Evolutionary conservation across 2,888 invertebrate species (phyloP), one percentile per base, ranked within the genome.

Genomic region (Mycalesis mineus): DNA sequence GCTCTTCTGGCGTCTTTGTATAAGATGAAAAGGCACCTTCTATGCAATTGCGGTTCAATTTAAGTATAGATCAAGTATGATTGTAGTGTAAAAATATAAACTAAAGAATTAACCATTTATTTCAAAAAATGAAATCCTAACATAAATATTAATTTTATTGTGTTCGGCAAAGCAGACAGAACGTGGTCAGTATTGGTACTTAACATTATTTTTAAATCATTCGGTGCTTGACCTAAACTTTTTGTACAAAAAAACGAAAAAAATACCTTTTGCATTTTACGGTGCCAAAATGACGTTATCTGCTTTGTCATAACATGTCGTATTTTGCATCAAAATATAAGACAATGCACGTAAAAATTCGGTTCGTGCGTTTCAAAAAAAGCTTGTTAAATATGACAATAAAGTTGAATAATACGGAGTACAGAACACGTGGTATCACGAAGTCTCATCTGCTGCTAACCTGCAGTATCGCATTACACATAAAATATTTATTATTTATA

Each of bases 401-500:
- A 85, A 85, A 80, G 69, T 78, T 88, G 86, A 88, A 81, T 86
- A 86, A 89, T 87, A 84, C 75, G 80, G 80, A 65, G 75, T 72
- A 77, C 74, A 76, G 72, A 71, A 78, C 74, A 69, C 64, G 72
- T 71, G 74, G 64, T 88, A 88, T 89, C 88, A 67, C 72, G 60
- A 71, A 69, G 69, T 67, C 75, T 71, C 79, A 89, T 89, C 88
- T 78, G 73, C 64, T 66, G 68, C 65, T 72, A 74, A 77, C 80
- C 82, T 75, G 80, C 78, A 69, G 78, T 87, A 86, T 89, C 88
- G 83, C 77, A 84, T 89, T 88, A 80, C 88, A 82, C 80, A 84
- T 88, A 87, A 87, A 88, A 87, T 87, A 88, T 88, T 78, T 87
- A 83, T 89, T 88, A 90, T 90, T 90, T 88, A 90, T 89, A 72